Conservation (phyloP, 2,113 vertebrate species). For the Leucosticte australis region DNA sequence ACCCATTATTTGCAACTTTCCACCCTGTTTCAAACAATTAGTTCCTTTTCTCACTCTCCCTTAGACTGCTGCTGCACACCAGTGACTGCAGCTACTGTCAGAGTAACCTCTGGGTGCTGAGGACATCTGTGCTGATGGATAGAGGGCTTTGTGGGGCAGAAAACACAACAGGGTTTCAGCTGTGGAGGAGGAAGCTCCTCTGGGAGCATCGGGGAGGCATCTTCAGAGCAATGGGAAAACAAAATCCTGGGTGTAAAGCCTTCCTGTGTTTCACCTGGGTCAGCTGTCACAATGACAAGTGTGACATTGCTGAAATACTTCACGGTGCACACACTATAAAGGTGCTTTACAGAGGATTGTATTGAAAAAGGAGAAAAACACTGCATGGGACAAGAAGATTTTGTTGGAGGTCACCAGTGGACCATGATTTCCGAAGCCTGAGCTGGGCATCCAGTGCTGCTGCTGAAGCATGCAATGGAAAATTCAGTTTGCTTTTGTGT, state of each 20-base stretch:
- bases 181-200: background rate
- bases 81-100: background rate
- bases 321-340: accelerated
- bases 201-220: accelerated
- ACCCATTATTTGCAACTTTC: background rate
- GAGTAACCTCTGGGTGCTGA: too few relatives aligned
- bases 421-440: background rate
- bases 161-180: background rate
- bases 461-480: accelerated
- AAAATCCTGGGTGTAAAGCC: background rate
- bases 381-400: background rate
- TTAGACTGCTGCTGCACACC: background rate
- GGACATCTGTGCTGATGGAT: background rate
- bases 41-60: background rate
- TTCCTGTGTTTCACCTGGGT: background rate
- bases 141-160: background rate
- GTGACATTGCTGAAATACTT: background rate
- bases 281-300: background rate
- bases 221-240: background rate
- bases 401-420: background rate
- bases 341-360: background rate
- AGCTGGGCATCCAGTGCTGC: background rate
- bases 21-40: background rate
- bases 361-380: background rate
- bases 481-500: background rate